Evolutionary conservation across 2,797 vertebrate species (phyloP), one percentile per base, ranked within the genome.

Genomic region (Furcifer pardalis): DNA sequence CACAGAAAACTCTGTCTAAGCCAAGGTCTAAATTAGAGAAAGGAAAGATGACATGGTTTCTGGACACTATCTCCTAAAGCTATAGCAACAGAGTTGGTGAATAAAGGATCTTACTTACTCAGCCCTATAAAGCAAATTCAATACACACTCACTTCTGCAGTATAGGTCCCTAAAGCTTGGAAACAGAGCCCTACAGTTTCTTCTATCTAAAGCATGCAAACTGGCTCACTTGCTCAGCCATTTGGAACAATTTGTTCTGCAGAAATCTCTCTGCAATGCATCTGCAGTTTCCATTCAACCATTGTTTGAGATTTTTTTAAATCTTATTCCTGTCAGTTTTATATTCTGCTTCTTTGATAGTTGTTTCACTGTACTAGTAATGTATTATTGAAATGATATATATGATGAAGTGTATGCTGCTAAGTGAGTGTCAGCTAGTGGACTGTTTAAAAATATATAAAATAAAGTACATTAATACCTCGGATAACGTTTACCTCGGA

Each of bases 211-310:
- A 66, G 37, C 12, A 44, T 59, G 37, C 52, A 23, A 60, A 81
- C 40, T 46, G 40, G 30, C 37, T 76, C 9, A 30, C 60, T 75
- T 59, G 46, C 35, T n/a, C 63, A 77, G 30, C 68, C 30, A 59
- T 77, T 83, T 68, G 74, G 46, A 83, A 83, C 63, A 56, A 75
- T 32, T 72, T 72, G 27, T 37, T 60, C 56, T 68, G 74, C 74
- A 42, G 35, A n/a, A 68, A 68, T 83, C 74, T 69, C 77, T 77
- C 63, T 59, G 63, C 73, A 59, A 27, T 83, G 62, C 42, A 68
- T 13, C 44, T 37, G 42, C 25, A 66, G 44, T 66, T 75, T 74
- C 10, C 73, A n/a, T 46, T 6, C 21, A 3, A 5, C 25, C 44
- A 23, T 76, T 56, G 52, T 21, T 19, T 56, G 52, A 15, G 21